These are phyloP conservation scores for Drosophila seguyi DNA, from an alignment of 1,140 invertebrate species.

Conservation along the genomic window DNA sequence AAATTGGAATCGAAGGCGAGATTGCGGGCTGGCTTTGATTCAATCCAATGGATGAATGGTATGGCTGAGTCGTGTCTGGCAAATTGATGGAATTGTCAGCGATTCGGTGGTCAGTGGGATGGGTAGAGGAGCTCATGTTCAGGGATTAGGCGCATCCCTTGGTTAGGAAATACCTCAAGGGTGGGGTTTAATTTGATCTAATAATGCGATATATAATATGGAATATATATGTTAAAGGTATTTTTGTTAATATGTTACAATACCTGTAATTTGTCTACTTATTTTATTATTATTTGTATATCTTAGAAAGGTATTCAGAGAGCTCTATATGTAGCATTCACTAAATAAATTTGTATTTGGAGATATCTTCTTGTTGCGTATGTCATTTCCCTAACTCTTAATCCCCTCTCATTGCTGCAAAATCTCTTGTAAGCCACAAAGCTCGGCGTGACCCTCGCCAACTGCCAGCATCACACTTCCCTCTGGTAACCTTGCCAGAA, in stretches of 20 bases:
- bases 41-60: constrained; percentile 15
- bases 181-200: constrained; percentile 7
- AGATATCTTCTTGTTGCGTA: not conserved
- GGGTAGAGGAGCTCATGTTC: not conserved
- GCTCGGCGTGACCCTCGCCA: not conserved
- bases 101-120: constrained; percentile 16
- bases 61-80: constrained; percentile 46
- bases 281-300: not conserved
- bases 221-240: too few relatives aligned
- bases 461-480: not conserved
- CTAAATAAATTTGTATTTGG: not conserved
- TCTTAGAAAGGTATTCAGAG: not conserved
- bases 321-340: too few relatives aligned
- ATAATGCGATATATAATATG: not conserved
- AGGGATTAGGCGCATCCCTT: not conserved
- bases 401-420: not conserved
- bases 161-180: not conserved
- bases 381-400: not conserved
- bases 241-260: too few relatives aligned
- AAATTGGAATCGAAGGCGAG: constrained; percentile 50
- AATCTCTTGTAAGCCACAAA: constrained; percentile 16
- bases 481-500: constrained; percentile 23
- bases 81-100: constrained; percentile 68
- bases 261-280: not conserved
- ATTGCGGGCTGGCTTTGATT: constrained; percentile 44